These are phyloP conservation scores for Avahi laniger DNA, from an alignment of 2,797 vertebrate species.

Conservation along the genomic window DNA sequence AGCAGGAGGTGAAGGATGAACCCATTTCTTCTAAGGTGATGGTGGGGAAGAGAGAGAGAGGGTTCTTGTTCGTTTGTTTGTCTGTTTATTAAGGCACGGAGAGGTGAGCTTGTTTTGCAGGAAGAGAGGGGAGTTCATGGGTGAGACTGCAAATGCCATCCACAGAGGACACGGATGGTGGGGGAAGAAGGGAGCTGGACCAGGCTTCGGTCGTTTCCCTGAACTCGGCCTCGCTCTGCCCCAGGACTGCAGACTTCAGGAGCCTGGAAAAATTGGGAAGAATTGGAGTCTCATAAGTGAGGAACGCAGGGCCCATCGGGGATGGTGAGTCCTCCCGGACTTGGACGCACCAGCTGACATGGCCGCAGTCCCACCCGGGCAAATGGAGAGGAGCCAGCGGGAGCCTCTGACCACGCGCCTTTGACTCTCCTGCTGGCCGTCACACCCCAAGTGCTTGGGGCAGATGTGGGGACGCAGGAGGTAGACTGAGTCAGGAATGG, in stretches of 20 bases:
- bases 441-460: no score
- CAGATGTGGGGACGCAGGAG: no score
- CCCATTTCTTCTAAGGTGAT: background rate
- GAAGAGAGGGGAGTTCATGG: background rate
- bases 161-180: no score
- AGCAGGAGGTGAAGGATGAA: background rate
- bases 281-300: rapidly evolving
- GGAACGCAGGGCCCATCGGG: no score
- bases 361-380: background rate
- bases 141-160: background rate
- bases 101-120: background rate
- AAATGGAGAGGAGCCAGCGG: background rate
- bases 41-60: no score
- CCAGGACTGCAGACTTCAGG: background rate
- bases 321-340: background rate
- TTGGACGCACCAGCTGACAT: no score
- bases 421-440: background rate
- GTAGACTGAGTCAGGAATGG: background rate
- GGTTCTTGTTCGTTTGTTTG: no score
- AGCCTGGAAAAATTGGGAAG: background rate
- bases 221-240: background rate
- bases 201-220: background rate
- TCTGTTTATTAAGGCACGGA: no score
- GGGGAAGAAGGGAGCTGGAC: background rate
- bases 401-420: no score